Percentiles rank a stretch among this genome's conserved stretches.
Conservation (phyloP, 2,888 invertebrate genomes). For the Andrena bucephala region DNA sequence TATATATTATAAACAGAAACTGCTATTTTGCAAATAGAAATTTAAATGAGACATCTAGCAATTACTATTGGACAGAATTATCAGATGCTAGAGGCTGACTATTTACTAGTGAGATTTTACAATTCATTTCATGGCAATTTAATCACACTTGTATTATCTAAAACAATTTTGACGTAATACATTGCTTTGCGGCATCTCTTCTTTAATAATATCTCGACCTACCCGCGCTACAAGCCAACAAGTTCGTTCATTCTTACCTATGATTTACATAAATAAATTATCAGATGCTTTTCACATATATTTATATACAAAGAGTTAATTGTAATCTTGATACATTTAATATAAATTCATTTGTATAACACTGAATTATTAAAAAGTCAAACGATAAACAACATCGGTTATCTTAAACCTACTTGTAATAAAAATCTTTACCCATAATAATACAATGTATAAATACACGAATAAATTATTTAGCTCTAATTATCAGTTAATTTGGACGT, state of each 20-base stretch:
- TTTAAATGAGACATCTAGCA: conserved; percentile 3
- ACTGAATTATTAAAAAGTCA: conserved; percentile 36
- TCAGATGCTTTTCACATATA: conserved; percentile 22
- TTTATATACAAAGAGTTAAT: conserved; percentile 55
- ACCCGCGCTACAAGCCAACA: conserved; percentile 22
- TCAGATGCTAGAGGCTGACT: neutral
- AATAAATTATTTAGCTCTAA: conserved; percentile 56
- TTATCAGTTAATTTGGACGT: conserved; percentile 47
- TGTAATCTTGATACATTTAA: conserved; percentile 41
- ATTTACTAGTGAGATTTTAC: neutral
- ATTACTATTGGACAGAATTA: neutral
- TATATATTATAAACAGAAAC: neutral
- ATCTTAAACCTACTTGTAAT: conserved; percentile 40
- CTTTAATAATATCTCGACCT: conserved; percentile 25
- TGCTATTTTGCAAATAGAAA: neutral
- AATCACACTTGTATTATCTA: conserved; percentile 15
- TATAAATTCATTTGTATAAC: conserved; percentile 45
- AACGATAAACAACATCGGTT: conserved; percentile 35
- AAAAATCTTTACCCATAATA: conserved; percentile 46
- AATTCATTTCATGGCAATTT: neutral
- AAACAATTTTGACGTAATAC: conserved; percentile 24
- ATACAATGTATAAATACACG: conserved; percentile 42
- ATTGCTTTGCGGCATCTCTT: conserved; percentile 7
- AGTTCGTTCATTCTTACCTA: conserved; percentile 25
- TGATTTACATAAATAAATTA: conserved; percentile 57